A percentile compares a stretch with the other conserved stretches of the same genome.
phyloP scores from a whole-genome alignment of 2,888 invertebrate genomes.

The Nomada ferruginata region DNA sequence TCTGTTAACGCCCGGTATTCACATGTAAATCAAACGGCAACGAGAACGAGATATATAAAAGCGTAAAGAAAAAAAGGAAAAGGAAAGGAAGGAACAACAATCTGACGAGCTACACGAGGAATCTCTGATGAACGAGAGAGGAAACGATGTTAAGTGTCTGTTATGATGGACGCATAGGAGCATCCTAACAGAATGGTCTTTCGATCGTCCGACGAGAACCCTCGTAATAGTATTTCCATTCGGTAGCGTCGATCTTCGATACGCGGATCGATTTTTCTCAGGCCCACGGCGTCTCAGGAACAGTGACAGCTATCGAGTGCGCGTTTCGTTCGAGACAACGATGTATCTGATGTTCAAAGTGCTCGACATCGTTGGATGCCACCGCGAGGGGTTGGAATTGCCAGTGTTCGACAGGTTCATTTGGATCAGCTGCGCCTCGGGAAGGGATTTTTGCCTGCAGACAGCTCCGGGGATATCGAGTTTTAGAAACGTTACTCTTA shows the following conservation, averaged over 20 bases:
- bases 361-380: constrained; percentile 31
- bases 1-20: constrained; percentile 82
- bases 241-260: constrained; percentile 56
- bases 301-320: constrained; percentile 52
- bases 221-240: constrained; percentile 22
- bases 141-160: constrained; percentile 63
- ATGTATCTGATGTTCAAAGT: constrained; percentile 30
- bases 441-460: constrained; percentile 33
- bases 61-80: constrained; percentile 54
- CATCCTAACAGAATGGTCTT: constrained; percentile 53
- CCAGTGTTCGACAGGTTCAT: constrained; percentile 11
- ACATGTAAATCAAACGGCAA: constrained; percentile 79
- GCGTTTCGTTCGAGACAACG: constrained; percentile 11
- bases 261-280: constrained; percentile 51
- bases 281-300: not conserved
- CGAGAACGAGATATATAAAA: constrained; percentile 30
- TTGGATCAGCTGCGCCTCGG: constrained; percentile 12
- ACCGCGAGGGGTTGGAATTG: constrained; percentile 3
- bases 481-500: not conserved
- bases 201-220: constrained; percentile 30
- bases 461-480: not conserved
- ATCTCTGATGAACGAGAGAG: constrained; percentile 12
- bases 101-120: constrained; percentile 47
- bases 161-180: constrained; percentile 62
- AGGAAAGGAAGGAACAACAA: constrained; percentile 25